Conservation (phyloP, 2,888 invertebrate genomes). For the Drosophila rellima region DNA sequence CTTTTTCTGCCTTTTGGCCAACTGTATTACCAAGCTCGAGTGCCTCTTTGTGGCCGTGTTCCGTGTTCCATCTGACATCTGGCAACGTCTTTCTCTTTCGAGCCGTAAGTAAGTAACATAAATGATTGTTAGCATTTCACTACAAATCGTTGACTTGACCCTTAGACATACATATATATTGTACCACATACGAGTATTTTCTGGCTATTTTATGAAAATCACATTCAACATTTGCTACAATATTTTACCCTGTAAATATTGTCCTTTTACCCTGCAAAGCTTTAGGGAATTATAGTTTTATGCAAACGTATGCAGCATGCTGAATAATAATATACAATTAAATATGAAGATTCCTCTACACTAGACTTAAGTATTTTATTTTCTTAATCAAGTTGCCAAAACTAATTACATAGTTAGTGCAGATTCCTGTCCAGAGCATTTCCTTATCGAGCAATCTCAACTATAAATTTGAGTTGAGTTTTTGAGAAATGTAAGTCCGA, state of each 20-base stretch:
- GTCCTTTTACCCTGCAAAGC: not conserved
- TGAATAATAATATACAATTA: not conserved
- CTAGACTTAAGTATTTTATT: too few relatives aligned
- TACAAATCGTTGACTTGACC: slow-evolving; percentile 19
- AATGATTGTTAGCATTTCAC: slow-evolving; percentile 52
- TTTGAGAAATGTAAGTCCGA: not conserved
- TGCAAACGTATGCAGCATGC: not conserved
- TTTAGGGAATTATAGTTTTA: not conserved
- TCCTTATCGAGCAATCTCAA: not conserved
- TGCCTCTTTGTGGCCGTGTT: not conserved
- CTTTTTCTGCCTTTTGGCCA: slow-evolving; percentile 1
- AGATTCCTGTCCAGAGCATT: not conserved
- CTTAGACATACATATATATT: not conserved
- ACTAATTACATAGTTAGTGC: too few relatives aligned
- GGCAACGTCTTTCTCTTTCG: slow-evolving; percentile 7
- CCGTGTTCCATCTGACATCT: slow-evolving; percentile 1
- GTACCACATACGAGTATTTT: slow-evolving; percentile 16
- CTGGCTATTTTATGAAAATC: slow-evolving; percentile 41
- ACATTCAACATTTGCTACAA: slow-evolving; percentile 21
- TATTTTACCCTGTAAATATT: slow-evolving; percentile 34
- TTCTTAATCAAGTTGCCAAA: too few relatives aligned
- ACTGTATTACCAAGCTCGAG: not conserved
- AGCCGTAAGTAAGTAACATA: slow-evolving; percentile 28
- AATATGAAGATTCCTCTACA: too few relatives aligned
- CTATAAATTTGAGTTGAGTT: slow-evolving; percentile 19